These are phyloP conservation scores for Centropus bengalensis DNA, from an alignment of 2,113 vertebrate genomes.

Conservation along the genomic window DNA sequence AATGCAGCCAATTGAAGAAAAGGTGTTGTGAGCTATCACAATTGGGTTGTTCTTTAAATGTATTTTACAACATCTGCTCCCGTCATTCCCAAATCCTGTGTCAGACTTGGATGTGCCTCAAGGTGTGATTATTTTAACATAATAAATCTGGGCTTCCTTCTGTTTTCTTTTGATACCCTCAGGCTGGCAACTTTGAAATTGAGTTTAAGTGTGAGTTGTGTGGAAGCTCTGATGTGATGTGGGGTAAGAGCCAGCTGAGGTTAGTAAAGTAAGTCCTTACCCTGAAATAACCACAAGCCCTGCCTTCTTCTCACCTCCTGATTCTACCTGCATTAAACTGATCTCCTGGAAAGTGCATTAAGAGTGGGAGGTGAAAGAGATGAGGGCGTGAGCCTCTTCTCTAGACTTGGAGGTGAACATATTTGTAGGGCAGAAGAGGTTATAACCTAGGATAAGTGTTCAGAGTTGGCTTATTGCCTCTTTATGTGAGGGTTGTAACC, in stretches of 20 bases:
- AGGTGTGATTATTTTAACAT: background rate
- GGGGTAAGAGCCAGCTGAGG: accelerated
- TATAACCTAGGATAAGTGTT: background rate
- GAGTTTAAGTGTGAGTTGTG: background rate
- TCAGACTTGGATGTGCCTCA: background rate
- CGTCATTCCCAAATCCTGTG: background rate
- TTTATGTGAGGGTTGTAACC: background rate
- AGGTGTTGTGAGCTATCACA: background rate
- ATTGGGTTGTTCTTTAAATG: background rate
- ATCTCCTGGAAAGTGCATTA: background rate
- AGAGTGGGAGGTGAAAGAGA: background rate
- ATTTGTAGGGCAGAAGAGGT: background rate
- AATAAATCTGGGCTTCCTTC: constrained; percentile 22
- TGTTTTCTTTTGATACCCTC: background rate
- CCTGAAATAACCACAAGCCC: background rate
- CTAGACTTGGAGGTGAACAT: background rate
- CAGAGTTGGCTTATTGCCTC: background rate
- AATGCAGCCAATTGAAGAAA: background rate
- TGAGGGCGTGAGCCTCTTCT: background rate
- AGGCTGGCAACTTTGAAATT: background rate
- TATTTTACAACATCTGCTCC: background rate
- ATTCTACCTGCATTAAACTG: background rate
- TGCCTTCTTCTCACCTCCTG: background rate
- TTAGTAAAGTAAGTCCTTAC: background rate
- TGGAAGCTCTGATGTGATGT: background rate